Evolutionary conservation across 64 coral and sea anemone genomes (phyloP).

Genomic region (Trachythela sp.): DNA sequence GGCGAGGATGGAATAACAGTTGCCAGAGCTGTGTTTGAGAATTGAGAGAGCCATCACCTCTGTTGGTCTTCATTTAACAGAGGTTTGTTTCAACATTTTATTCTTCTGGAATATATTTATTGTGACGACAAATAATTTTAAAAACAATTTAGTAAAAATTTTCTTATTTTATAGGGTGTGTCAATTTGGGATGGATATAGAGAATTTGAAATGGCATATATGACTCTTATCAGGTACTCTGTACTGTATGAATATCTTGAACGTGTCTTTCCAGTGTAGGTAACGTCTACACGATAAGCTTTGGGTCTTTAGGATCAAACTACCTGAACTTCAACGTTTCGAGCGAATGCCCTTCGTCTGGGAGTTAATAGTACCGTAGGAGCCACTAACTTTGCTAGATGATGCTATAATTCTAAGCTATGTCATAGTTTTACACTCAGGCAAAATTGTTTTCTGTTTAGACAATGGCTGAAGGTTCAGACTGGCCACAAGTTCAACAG

Average conservation of each 20-base stretch:
- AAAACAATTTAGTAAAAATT: neutral
- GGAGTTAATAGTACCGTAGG: too few relatives aligned
- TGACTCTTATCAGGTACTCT: conserved; percentile 77
- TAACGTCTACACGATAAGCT: too few relatives aligned
- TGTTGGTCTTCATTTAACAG: conserved; percentile 90
- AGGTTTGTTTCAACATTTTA: conserved; percentile 43
- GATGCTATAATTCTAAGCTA: too few relatives aligned
- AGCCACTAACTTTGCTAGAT: too few relatives aligned
- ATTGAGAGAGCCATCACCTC: conserved; percentile 84
- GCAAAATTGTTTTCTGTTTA: neutral
- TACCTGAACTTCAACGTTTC: too few relatives aligned
- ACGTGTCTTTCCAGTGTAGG: too few relatives aligned
- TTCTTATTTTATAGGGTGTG: conserved; percentile 57
- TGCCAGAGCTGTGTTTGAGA: conserved; percentile 82
- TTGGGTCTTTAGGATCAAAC: too few relatives aligned
- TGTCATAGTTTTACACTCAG: too few relatives aligned
- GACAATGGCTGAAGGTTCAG: conserved; percentile 14
- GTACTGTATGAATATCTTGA: too few relatives aligned
- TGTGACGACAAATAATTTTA: too few relatives aligned
- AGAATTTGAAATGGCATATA: conserved; percentile 97
- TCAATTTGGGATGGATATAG: conserved; percentile 94
- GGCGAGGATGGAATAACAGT: conserved; percentile 57
- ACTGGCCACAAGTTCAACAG: neutral
- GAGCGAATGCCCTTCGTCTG: too few relatives aligned
- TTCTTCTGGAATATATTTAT: neutral